Conservation (phyloP, 2,797 vertebrate species). For the Jordanella pulchra region DNA sequence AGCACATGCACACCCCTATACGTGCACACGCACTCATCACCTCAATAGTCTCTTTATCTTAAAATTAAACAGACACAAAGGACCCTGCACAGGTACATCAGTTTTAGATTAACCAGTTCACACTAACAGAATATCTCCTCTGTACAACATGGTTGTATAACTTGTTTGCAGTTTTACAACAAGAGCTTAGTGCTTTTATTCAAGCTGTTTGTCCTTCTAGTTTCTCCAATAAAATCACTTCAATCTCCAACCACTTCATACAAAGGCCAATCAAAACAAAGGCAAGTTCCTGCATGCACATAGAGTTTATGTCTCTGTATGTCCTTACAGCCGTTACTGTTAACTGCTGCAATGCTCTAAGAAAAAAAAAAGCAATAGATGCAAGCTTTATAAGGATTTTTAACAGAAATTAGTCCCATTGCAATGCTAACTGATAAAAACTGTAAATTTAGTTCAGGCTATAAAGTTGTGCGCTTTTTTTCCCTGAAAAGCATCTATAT, state of each 20-base stretch:
- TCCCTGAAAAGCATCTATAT: not conserved
- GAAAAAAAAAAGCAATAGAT: not conserved
- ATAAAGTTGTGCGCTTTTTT: not conserved
- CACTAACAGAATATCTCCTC: conserved; percentile 1
- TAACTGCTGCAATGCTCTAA: not conserved
- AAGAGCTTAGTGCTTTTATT: not conserved
- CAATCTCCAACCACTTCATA: not conserved
- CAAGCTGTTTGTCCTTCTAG: not conserved
- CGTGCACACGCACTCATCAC: conserved; percentile 33
- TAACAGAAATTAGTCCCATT: not conserved
- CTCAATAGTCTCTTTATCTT: conserved; percentile 25
- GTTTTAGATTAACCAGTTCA: conserved; percentile 13
- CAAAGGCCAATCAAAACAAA: not conserved
- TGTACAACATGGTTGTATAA: conserved; percentile 12
- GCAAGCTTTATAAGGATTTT: not conserved
- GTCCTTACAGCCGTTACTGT: not conserved
- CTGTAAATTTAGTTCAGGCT: not conserved
- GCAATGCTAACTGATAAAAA: not conserved
- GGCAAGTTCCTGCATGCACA: conserved; percentile 7
- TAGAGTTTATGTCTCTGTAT: not conserved
- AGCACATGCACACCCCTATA: conserved; percentile 42
- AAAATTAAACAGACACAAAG: conserved; percentile 20
- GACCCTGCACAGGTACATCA: conserved; percentile 38
- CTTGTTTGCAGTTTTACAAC: not conserved
- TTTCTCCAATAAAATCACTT: not conserved